Conservation (phyloP, 2,113 vertebrate species). For the Ascaphus truei region DNA sequence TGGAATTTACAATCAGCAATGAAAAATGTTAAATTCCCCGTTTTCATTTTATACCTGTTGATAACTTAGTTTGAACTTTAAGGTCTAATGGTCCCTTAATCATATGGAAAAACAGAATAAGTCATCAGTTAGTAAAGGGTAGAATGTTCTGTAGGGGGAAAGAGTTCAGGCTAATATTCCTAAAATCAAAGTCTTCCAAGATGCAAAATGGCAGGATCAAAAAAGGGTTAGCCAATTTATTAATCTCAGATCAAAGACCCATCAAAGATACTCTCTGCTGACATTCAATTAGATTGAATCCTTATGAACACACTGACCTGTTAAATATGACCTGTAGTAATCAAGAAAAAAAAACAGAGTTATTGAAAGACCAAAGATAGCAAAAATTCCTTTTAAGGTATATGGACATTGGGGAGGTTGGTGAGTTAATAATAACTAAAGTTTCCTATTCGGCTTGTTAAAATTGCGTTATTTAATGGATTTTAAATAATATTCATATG, state of each 20-base stretch:
- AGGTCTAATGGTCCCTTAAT: constrained; percentile 24
- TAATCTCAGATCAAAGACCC: constrained; percentile 49
- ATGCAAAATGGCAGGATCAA: constrained; percentile 52
- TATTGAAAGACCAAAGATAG: not conserved
- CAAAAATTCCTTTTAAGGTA: constrained; percentile 13
- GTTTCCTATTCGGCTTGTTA: no score
- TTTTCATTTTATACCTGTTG: not conserved
- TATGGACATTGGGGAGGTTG: not conserved
- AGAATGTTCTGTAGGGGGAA: constrained; percentile 26
- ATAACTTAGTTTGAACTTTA: not conserved
- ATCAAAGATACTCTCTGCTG: constrained; percentile 34
- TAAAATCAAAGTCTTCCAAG: constrained; percentile 39
- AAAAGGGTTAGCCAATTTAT: constrained; percentile 47
- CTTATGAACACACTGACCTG: constrained; percentile 42
- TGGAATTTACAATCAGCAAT: no score
- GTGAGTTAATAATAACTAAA: not conserved
- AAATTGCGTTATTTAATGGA: no score
- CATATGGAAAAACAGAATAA: constrained; percentile 36
- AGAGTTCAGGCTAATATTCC: constrained; percentile 38
- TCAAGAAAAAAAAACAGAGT: constrained; percentile 26
- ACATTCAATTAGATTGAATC: constrained; percentile 46
- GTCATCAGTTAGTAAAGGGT: constrained; percentile 34
- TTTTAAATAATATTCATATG: no score
- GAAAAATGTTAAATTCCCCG: no score
- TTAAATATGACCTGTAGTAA: constrained; percentile 37